These are phyloP conservation scores for Polymixis lichenea DNA, from an alignment of 2,888 invertebrate genomes.

Conservation along the genomic window DNA sequence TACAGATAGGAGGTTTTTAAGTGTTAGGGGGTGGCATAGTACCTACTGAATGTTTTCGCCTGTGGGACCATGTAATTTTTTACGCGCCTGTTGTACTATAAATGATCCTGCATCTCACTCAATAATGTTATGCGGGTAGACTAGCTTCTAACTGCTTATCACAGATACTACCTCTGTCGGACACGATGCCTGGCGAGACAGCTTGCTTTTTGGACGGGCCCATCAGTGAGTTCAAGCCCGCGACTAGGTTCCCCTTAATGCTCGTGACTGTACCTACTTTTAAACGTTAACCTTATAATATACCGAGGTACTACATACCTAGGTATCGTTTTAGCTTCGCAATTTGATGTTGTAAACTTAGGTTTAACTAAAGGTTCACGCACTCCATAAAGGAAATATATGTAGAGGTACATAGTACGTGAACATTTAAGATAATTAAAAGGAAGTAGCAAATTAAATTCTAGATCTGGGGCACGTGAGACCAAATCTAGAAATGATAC, in stretches of 20 bases:
- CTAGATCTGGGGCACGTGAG: constrained; percentile 53
- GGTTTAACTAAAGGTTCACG: background rate
- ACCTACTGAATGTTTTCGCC: too few relatives aligned
- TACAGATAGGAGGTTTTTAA: background rate
- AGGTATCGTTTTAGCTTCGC: background rate
- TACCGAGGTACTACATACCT: background rate
- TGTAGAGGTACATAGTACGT: background rate
- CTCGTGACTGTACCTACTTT: background rate
- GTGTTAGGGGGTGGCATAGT: background rate
- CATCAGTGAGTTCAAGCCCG: too few relatives aligned
- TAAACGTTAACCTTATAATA: background rate
- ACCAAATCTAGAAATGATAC: constrained; percentile 51
- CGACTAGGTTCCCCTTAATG: too few relatives aligned
- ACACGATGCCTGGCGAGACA: too few relatives aligned
- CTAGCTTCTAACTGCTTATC: too few relatives aligned
- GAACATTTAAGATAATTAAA: constrained; percentile 43
- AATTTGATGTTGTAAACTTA: background rate
- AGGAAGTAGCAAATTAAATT: constrained; percentile 60
- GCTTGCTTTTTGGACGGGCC: too few relatives aligned
- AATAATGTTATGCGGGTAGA: too few relatives aligned
- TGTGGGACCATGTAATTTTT: too few relatives aligned
- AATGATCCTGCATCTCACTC: too few relatives aligned
- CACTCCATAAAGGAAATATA: background rate
- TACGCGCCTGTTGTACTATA: too few relatives aligned
- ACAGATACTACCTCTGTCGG: too few relatives aligned